Evolutionary conservation across 1,140 invertebrate species (phyloP).

Genomic region (Ceratosolen solmsi): DNA sequence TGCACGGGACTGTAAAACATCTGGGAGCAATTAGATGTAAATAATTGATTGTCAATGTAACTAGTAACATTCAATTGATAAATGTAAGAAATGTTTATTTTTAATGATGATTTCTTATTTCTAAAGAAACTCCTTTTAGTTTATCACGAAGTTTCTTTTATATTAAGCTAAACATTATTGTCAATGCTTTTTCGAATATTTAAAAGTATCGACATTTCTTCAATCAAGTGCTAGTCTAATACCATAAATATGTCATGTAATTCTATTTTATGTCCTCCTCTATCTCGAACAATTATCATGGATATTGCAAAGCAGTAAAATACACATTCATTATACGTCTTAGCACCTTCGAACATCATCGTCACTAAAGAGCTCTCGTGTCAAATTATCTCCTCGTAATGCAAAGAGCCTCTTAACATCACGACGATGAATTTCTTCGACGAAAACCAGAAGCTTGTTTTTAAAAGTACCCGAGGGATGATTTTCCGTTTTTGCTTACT

Average conservation of each 20-base stretch:
- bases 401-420: not conserved
- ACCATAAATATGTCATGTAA: too few species aligned
- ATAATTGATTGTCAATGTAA: not conserved
- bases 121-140: too few species aligned
- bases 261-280: too few species aligned
- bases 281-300: too few species aligned
- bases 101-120: too few species aligned
- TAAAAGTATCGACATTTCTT: too few species aligned
- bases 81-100: not conserved
- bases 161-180: too few species aligned
- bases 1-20: not conserved
- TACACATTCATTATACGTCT: not conserved
- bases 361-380: not conserved
- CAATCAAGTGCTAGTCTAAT: too few species aligned
- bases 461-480: slow-evolving; percentile 9
- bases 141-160: too few species aligned
- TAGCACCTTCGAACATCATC: not conserved
- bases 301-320: too few species aligned
- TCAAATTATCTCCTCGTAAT: not conserved
- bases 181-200: too few species aligned
- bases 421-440: not conserved
- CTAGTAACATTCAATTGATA: not conserved
- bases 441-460: slow-evolving; percentile 33
- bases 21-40: not conserved
- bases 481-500: slow-evolving; percentile 18